Base-by-base conservation (phyloP, 2,113 vertebrate genomes). In the Myotis brandtii region DNA sequence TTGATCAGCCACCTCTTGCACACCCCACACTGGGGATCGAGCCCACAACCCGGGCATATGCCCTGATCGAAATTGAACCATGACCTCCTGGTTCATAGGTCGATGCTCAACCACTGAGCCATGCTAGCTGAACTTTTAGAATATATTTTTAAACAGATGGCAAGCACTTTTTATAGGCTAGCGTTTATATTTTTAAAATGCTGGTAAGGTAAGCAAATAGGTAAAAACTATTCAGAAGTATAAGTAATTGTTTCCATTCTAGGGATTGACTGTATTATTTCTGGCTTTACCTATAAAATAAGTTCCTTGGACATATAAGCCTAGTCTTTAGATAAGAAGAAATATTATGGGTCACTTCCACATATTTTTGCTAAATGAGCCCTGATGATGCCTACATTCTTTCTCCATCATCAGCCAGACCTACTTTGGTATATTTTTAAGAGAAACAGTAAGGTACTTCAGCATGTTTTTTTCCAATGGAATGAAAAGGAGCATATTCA, bases 91-190 rank as follows among this genome's bases (percentile, higher is more conserved):
- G 56, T 59, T 59, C 56, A 59, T 59, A 59, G 21, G 23, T 59
- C 18, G 3, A 10, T 25, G 21, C 56, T 59, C 21, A 59, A 59
- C 56, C 56, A 59, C 56, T 56, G 54, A 59, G 56, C 21, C 23
- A 59, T 62, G 23, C 59, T 62, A 25, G 23, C 25, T 5, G 25
- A 62, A 1, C 59, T 50, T 67, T 66, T 73, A 86, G 52, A 79
- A 81, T 40, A 89, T 81, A 25, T 89, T 94, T 93, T 70, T 43
- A 91, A 89, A 80, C 13, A 96, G 79, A 94, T 80, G 30, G 25
- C 6, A 59, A 93, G 9, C 18, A 54, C 34, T 56, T 77, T 87
- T 90, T 34, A 46, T 48, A 73, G 20, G 11, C 72, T 83, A 94
- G 3, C 59, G 30, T 77, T 52, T 66, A 34, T 27, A 67, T 92